A percentile compares a stretch with the other conserved stretches of the same genome.
phyloP scores from a whole-genome alignment of 2,113 vertebrate genomes.

The Calypte anna region DNA sequence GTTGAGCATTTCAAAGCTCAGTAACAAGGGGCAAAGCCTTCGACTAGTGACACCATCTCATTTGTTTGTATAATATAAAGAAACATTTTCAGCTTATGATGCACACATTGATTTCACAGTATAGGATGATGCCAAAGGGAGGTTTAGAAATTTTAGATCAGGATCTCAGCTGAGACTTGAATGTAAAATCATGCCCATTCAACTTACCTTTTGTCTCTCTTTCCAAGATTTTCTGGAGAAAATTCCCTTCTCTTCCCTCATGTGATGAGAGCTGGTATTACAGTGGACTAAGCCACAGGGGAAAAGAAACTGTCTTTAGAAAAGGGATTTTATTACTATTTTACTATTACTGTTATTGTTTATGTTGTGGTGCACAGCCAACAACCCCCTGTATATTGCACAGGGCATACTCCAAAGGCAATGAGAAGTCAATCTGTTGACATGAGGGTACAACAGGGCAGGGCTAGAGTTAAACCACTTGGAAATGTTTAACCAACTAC shows the following conservation, averaged over 20 bases:
- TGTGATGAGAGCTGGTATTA: background rate
- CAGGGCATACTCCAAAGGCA: background rate
- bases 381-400: background rate
- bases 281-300: background rate
- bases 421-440: background rate
- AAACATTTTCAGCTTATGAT: background rate
- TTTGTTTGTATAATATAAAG: background rate
- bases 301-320: background rate
- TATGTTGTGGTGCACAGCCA: fast-evolving
- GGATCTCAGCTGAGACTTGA: background rate
- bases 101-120: background rate
- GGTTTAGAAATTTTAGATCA: background rate
- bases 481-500: background rate
- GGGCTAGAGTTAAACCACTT: background rate
- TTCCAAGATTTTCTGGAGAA: background rate
- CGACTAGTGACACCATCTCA: background rate
- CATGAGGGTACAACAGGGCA: background rate
- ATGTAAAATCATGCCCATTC: background rate
- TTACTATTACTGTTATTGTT: background rate
- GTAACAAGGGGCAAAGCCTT: background rate
- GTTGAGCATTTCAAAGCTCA: background rate
- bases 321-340: background rate
- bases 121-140: background rate
- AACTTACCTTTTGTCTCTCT: background rate
- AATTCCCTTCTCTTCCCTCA: background rate